Evolutionary conservation across 2,113 vertebrate genomes (phyloP), one percentile per base, ranked within the genome.

Genomic region (Spea multiplicata): DNA sequence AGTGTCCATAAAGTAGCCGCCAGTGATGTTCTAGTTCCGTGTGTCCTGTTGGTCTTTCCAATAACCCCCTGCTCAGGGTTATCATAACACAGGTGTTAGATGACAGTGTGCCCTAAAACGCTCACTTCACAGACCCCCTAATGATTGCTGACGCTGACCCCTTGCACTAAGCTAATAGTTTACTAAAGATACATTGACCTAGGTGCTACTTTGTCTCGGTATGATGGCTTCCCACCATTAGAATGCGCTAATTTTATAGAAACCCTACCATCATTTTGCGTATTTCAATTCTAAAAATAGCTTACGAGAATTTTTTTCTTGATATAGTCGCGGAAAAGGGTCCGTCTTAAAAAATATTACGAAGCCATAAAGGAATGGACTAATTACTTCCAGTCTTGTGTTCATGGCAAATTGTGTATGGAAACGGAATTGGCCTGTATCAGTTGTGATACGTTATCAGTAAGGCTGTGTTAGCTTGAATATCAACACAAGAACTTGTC

Each of bases 51-150:
- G 57, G 68, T 66, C 64, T 69, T 72, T 78, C n/a, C 69, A 72
- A 66, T 72, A 78, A 78, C 76, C 70, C 78, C 66, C 59, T 61
- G 30, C 30, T 16, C n/a, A 74, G 64, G 65, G 71, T 74, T 80
- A 80, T 80, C 71, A 67, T 65, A 79, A 80, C 46, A 65, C 78
- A 80, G 78, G 78, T 80, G 78, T 74, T 80, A 80, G 14, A 10
- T 67, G 78, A 74, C 78, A 80, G 64, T 47, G 61, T 74, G 64
- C 71, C 78, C 64, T 68, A 49, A 67, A 65, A 30, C 49, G 12
- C 59, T 44, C 64, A 73, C 71, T 74, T 80, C 71, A 65, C 78
- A 80, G 71, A 50, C 50, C 71, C 71, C 70, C 68, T 12, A 5
- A 17, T 14, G 30, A n/a, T 68, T 59, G 73, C 64, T 6, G 68